Evolutionary conservation across 1,140 invertebrate species (phyloP).

Genomic region (Andricus grossulariae): DNA sequence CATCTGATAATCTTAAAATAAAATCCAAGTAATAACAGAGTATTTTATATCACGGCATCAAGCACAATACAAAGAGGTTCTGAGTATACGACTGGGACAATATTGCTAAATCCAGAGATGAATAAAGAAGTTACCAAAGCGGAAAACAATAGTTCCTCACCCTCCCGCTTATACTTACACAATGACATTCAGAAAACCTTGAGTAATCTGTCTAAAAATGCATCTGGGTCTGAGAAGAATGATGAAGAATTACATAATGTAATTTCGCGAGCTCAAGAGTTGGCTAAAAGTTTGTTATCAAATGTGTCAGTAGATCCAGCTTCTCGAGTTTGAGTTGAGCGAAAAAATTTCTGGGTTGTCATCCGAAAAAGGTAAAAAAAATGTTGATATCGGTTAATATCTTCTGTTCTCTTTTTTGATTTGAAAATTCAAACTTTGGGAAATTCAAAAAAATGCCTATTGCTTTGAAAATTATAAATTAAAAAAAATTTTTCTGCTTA

Average conservation of each 20-base stretch:
- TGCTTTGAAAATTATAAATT: too few species aligned
- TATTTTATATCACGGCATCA: conserved; percentile 44
- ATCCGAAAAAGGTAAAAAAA: too few species aligned
- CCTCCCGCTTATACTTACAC: not conserved
- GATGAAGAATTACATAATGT: conserved; percentile 37
- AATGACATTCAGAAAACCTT: not conserved
- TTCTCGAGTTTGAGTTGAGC: conserved; percentile 32
- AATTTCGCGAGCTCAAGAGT: conserved; percentile 34
- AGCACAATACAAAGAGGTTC: conserved; percentile 26
- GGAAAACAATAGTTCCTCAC: not conserved
- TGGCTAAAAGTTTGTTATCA: conserved; percentile 36
- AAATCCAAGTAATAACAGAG: conserved; percentile 51
- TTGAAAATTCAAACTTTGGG: too few species aligned
- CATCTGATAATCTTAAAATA: conserved; percentile 46
- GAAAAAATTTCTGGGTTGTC: not conserved
- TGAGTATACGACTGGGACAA: conserved; percentile 34
- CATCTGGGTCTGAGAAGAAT: too few species aligned
- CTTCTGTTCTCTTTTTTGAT: too few species aligned
- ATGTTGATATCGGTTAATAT: too few species aligned
- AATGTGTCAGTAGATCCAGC: not conserved
- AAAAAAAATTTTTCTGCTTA: too few species aligned
- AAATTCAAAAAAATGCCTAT: too few species aligned
- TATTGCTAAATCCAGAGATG: conserved; percentile 31
- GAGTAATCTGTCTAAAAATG: conserved; percentile 18
- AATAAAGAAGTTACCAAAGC: not conserved